Evolutionary conservation across 2,113 vertebrate species (phyloP), one percentile per base, ranked within the genome.

Genomic region (Nicator chloris): DNA sequence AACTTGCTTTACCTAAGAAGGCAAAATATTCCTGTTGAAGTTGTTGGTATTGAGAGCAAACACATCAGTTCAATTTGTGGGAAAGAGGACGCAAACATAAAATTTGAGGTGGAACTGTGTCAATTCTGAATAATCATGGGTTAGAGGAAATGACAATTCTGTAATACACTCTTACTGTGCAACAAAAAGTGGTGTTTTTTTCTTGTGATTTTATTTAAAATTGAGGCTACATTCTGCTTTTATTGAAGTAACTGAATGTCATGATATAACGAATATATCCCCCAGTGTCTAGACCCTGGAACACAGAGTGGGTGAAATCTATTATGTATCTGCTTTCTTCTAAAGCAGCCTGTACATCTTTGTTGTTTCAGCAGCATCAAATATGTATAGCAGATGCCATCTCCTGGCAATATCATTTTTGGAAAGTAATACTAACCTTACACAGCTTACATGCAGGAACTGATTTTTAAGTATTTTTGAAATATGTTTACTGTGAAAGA

Each of bases 361-460:
- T 70, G 68, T 81, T 94, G 53, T 88, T 86, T 76, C 44, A 4
- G 45, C 39, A 92, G 68, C 50, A 94, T 71, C 64, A 61, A 94
- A 75, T 19, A 60, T 3, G 88, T 97, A 97, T 97, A 95, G 65
- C 83, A 97, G 92, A 90, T 97, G 97, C 96, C 95, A 96, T 89
- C 97, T 98, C 95, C 96, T 96, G 97, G 97, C 5, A 91, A 93
- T 61, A 54, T 42, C 0, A 45, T 51, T 93, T 94, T 93, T 56
- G 3, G 68, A 69, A 90, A 68, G 57, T 1, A 49, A 10, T 24
- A 77, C 63, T 77, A 35, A 63, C 71, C 56, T 82, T 77, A 61
- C 20, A 49, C 33, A 44, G 3, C 0, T 59, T 54, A 27, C 17
- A 27, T 35, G 33, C 44, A 91, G 23, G 31, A 82, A 64, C 11